phyloP scores from a whole-genome alignment of 1,140 invertebrate species.

The Nephotettix cincticeps region DNA sequence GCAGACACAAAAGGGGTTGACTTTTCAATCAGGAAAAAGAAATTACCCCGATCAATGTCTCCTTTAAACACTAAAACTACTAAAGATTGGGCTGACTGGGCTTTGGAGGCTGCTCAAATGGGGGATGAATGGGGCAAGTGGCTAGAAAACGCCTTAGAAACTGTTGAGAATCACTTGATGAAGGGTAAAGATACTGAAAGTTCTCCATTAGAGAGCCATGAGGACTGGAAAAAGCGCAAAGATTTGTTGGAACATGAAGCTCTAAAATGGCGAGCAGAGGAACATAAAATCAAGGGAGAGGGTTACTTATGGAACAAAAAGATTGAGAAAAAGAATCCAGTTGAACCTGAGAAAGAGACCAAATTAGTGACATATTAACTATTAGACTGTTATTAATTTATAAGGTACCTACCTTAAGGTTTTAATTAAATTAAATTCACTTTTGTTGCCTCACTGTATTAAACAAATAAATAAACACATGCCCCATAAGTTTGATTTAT shows the following conservation, averaged over 20 bases:
- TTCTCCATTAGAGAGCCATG: background rate
- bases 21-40: background rate
- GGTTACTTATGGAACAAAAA: slow-evolving; percentile 1
- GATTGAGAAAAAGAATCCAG: background rate
- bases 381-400: too few species aligned
- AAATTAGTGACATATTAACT: too few species aligned
- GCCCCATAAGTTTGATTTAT: too few species aligned
- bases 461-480: too few species aligned
- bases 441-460: too few species aligned
- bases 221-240: background rate
- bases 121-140: slow-evolving; percentile 12
- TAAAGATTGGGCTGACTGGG: slow-evolving; percentile 11
- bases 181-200: background rate
- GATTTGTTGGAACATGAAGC: background rate
- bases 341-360: too few species aligned
- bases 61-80: background rate
- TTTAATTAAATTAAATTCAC: too few species aligned
- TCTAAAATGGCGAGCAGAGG: background rate
- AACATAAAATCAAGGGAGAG: slow-evolving; percentile 7
- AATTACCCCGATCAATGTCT: background rate
- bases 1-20: background rate
- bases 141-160: background rate
- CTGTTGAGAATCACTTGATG: background rate
- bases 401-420: too few species aligned
- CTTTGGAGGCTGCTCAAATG: background rate